phyloP scores from a whole-genome alignment of 2,797 vertebrate genomes.

The Halcyon chelicuti region DNA sequence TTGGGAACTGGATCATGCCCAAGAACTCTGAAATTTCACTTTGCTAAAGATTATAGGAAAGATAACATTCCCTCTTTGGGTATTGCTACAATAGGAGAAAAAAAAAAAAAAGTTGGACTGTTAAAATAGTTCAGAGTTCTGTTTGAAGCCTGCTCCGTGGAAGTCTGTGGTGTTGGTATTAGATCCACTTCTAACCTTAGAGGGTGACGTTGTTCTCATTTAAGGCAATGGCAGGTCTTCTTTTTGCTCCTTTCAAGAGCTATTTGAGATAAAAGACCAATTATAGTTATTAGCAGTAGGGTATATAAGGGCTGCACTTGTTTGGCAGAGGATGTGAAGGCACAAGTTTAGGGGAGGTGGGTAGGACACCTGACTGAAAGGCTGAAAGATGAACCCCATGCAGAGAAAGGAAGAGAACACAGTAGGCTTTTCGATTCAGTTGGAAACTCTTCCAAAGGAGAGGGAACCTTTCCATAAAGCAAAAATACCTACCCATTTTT shows the following conservation, averaged over 20 bases:
- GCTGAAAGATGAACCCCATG: neutral
- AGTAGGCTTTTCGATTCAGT: neutral
- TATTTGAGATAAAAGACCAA: neutral
- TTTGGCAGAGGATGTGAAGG: neutral
- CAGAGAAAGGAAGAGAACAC: neutral
- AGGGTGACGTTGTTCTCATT: neutral
- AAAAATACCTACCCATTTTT: neutral
- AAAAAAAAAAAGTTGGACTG: accelerated
- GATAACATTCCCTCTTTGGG: neutral
- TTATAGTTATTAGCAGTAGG: neutral
- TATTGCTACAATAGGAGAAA: neutral
- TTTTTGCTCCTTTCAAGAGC: neutral
- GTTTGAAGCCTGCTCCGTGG: slow-evolving; percentile 16
- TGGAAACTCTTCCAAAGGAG: neutral
- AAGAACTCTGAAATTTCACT: neutral
- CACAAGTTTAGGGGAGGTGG: neutral
- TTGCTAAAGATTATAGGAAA: neutral
- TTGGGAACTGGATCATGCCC: neutral
- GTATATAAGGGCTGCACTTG: neutral
- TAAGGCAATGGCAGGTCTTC: neutral
- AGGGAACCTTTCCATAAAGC: neutral
- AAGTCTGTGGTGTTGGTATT: neutral
- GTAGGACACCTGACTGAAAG: neutral
- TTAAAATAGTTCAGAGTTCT: neutral
- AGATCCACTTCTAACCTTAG: neutral